Conservation (phyloP, 2,113 vertebrate genomes). For the Meriones unguiculatus region DNA sequence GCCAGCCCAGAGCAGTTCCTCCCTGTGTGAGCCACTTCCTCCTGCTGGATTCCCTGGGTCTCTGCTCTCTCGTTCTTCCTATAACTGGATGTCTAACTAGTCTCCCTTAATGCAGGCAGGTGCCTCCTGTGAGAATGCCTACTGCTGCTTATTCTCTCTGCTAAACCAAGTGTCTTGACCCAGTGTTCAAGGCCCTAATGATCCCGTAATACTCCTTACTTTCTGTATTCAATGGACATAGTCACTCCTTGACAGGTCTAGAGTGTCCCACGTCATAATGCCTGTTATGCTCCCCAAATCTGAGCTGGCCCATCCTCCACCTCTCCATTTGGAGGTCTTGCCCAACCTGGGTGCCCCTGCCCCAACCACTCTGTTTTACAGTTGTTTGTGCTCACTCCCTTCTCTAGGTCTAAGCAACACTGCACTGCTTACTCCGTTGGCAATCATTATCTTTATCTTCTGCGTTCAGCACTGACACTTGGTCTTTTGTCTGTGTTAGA, state of each 20-base stretch:
- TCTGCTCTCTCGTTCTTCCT: not conserved
- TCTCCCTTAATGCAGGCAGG: not conserved
- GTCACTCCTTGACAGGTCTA: not conserved
- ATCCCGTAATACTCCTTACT: not conserved
- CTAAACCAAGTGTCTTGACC: not conserved
- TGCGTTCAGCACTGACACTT: not conserved
- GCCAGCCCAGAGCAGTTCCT: not conserved
- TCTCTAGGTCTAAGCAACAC: not conserved
- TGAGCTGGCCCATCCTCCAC: not conserved
- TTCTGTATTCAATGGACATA: not conserved
- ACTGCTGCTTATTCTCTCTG: not conserved
- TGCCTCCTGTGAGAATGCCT: not conserved
- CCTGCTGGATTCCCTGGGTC: not conserved
- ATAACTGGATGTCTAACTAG: not conserved
- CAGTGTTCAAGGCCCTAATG: no score
- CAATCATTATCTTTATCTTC: not conserved
- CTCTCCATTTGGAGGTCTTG: not conserved
- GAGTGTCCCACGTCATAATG: not conserved
- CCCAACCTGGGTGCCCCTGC: not conserved
- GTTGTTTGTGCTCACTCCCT: not conserved
- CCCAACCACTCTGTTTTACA: not conserved
- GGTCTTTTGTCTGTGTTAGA: not conserved
- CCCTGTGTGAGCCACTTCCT: not conserved
- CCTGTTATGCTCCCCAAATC: no score
- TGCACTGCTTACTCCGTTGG: not conserved